These are phyloP conservation scores for Akabosia matsudoensis DNA, from an alignment of 1,140 invertebrate species.

Conservation along the genomic window DNA sequence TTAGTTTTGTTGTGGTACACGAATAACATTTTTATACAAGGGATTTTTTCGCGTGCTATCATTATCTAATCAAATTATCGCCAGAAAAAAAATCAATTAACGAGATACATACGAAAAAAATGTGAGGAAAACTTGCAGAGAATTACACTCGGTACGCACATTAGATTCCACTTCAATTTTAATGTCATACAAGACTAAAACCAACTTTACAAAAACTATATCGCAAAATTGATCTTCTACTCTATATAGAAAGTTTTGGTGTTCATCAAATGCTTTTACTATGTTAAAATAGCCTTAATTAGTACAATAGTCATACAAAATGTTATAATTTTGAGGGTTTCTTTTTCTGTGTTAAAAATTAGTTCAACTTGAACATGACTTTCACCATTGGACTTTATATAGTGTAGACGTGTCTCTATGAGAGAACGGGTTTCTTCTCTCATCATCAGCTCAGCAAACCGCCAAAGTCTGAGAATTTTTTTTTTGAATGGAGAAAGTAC, in stretches of 20 bases:
- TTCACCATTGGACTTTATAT: background rate
- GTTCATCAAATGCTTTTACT: too few relatives aligned
- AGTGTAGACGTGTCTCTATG: background rate
- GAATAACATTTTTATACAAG: too few relatives aligned
- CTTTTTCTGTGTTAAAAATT: too few relatives aligned
- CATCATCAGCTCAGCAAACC: background rate
- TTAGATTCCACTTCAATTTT: too few relatives aligned
- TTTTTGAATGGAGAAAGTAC: constrained; percentile 19
- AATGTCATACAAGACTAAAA: background rate
- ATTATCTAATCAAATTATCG: background rate
- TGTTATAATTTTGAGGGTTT: too few relatives aligned
- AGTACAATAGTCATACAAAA: too few relatives aligned
- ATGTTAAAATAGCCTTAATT: too few relatives aligned
- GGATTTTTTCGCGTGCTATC: background rate
- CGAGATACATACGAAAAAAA: background rate
- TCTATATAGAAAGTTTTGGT: too few relatives aligned
- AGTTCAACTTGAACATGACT: background rate
- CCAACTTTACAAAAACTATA: too few relatives aligned
- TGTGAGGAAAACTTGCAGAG: background rate
- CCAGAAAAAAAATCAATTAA: background rate
- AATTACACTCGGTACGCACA: too few relatives aligned
- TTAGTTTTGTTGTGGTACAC: too few relatives aligned
- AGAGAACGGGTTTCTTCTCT: background rate
- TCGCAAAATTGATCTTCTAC: too few relatives aligned
- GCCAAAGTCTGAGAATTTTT: background rate